Evolutionary conservation across 2,888 invertebrate species (phyloP).

Genomic region (Tethea ocularis): DNA sequence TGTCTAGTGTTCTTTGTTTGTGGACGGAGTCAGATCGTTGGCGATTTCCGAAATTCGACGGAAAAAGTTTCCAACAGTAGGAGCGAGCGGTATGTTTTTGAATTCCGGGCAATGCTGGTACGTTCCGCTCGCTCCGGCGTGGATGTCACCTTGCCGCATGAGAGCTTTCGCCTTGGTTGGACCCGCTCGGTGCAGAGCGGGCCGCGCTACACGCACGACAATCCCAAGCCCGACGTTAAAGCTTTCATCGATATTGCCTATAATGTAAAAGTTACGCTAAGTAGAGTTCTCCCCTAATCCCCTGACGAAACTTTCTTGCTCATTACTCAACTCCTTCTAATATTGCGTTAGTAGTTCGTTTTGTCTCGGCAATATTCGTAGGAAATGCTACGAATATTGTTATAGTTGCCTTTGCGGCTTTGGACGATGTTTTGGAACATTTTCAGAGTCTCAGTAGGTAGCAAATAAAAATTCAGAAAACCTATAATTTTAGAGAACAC

Average conservation of each 20-base stretch:
- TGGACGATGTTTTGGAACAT: neutral
- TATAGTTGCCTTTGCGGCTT: neutral
- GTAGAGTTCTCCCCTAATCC: slow-evolving; percentile 66
- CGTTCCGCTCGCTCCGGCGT: slow-evolving; percentile 56
- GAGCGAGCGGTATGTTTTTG: slow-evolving; percentile 62
- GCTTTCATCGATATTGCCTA: slow-evolving; percentile 65
- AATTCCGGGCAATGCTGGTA: slow-evolving; percentile 41
- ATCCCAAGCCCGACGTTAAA: slow-evolving; percentile 49
- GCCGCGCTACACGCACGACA: slow-evolving; percentile 51
- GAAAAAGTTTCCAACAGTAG: slow-evolving; percentile 62
- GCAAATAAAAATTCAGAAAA: too few relatives aligned
- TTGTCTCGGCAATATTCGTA: slow-evolving; percentile 27
- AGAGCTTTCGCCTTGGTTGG: slow-evolving; percentile 65
- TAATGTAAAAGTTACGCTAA: slow-evolving; percentile 70
- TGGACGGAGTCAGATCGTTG: slow-evolving; percentile 57
- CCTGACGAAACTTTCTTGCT: slow-evolving; percentile 55
- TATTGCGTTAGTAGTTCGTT: slow-evolving; percentile 41
- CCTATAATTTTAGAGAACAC: too few relatives aligned
- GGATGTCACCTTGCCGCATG: slow-evolving; percentile 58
- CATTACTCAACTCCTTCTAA: slow-evolving; percentile 48
- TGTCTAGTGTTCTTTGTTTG: slow-evolving; percentile 58
- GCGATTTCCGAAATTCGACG: slow-evolving; percentile 79
- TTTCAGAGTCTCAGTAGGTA: too few relatives aligned
- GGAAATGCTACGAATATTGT: slow-evolving; percentile 7
- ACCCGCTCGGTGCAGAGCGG: slow-evolving; percentile 44